Percentiles rank a stretch among this genome's conserved stretches.
phyloP scores from a whole-genome alignment of 2,797 vertebrate species.

The Smutsia temminckii region DNA sequence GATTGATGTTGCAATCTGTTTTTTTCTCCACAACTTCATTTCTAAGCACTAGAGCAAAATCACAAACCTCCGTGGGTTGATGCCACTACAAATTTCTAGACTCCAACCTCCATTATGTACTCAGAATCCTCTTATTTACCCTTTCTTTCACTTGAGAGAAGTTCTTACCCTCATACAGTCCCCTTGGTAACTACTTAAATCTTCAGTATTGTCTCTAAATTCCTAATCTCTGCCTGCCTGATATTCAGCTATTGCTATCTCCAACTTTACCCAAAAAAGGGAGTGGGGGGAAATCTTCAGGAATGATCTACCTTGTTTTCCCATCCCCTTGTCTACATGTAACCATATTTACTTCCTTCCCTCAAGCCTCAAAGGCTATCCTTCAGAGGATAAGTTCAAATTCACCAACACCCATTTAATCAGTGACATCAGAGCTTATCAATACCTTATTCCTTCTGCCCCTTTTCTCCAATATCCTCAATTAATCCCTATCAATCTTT shows the following conservation, averaged over 20 bases:
- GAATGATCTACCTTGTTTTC: not conserved
- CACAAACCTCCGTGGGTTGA: not conserved
- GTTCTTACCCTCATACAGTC: not conserved
- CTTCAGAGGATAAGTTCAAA: not conserved
- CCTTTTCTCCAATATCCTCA: not conserved
- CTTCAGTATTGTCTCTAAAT: not conserved
- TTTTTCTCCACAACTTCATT: not conserved
- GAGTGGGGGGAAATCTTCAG: not conserved
- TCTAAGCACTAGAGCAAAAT: conserved; percentile 38
- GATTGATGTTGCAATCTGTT: not conserved
- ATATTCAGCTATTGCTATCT: not conserved
- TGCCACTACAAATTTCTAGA: conserved; percentile 21
- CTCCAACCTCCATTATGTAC: not conserved
- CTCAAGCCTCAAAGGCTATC: not conserved
- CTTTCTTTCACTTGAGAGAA: not conserved
- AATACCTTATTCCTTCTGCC: not conserved
- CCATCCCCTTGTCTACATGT: not conserved
- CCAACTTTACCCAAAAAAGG: not conserved
- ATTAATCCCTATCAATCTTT: not conserved
- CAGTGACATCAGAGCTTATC: not conserved
- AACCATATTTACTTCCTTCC: not conserved
- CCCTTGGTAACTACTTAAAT: not conserved
- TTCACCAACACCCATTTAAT: not conserved
- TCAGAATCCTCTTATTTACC: not conserved
- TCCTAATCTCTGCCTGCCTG: not conserved